Conservation (phyloP, 2,888 invertebrate genomes). For the Phalera bucephala region DNA sequence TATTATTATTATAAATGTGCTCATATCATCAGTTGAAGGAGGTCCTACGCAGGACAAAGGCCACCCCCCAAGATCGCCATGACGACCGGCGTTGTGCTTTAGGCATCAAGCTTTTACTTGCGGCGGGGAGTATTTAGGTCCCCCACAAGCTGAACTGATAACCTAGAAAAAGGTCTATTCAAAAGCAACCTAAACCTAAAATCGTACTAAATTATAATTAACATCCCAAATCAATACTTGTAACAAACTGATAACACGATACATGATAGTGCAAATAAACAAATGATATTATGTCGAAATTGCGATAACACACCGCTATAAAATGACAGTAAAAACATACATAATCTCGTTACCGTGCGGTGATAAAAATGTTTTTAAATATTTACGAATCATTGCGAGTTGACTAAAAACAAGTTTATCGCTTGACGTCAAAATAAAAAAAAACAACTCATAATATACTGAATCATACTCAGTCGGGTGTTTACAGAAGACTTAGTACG, state of each 20-base stretch:
- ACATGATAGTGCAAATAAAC: background rate
- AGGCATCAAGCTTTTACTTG: too few relatives aligned
- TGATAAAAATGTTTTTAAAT: background rate
- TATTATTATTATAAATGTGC: too few relatives aligned
- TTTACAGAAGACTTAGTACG: too few relatives aligned
- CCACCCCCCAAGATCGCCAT: too few relatives aligned
- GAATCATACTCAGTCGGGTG: slow-evolving; percentile 11
- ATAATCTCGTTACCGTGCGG: too few relatives aligned
- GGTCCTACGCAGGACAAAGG: too few relatives aligned
- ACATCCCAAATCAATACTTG: background rate
- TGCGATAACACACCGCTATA: background rate
- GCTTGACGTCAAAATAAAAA: slow-evolving; percentile 23
- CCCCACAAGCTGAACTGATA: too few relatives aligned
- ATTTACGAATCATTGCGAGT: slow-evolving; percentile 5
- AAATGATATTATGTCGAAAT: background rate
- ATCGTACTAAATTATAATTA: background rate
- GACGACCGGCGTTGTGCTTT: too few relatives aligned
- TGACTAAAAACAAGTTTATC: slow-evolving; percentile 28
- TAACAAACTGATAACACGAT: background rate
- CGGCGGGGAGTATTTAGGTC: too few relatives aligned
- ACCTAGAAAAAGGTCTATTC: too few relatives aligned
- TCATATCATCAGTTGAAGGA: too few relatives aligned
- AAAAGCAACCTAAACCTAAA: slow-evolving; percentile 12
- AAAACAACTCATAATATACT: slow-evolving; percentile 3
- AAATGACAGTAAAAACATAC: too few relatives aligned